Conservation (phyloP, 2,113 vertebrate genomes). For the Meleagris gallopavo region DNA sequence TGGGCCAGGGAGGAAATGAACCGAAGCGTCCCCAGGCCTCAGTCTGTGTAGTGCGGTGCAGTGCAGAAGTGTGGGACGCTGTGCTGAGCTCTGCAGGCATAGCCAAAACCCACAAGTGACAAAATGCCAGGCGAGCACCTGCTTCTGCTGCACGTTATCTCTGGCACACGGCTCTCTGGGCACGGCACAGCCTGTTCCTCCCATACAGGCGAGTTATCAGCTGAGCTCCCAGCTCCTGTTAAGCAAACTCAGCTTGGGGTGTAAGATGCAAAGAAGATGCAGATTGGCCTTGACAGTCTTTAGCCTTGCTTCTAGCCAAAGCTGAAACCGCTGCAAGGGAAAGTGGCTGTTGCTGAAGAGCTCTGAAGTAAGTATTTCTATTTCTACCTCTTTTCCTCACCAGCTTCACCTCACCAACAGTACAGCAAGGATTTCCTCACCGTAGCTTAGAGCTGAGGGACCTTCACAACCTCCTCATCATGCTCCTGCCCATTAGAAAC, state of each 20-base stretch:
- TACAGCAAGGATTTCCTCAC: background rate
- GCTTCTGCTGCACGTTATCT: background rate
- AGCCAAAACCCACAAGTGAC: fast-evolving
- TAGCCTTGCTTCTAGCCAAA: background rate
- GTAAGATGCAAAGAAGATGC: background rate
- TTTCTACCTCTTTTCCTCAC: background rate
- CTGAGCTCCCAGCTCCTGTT: background rate
- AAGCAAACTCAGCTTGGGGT: background rate
- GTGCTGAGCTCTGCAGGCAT: background rate
- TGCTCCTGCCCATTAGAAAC: background rate
- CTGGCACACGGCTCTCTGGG: background rate
- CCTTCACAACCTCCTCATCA: background rate
- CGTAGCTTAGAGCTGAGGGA: background rate
- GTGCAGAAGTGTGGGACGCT: background rate
- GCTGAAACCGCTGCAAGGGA: background rate
- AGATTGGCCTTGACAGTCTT: background rate
- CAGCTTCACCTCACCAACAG: background rate
- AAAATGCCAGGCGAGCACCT: background rate
- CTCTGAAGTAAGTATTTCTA: background rate
- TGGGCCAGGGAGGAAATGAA: background rate
- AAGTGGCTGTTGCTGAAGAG: background rate
- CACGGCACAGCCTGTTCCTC: background rate
- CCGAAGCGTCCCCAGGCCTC: background rate
- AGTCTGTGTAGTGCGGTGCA: background rate
- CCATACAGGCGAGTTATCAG: background rate